Evolutionary conservation across 2,888 invertebrate species (phyloP).

Genomic region (Papilio protenor): DNA sequence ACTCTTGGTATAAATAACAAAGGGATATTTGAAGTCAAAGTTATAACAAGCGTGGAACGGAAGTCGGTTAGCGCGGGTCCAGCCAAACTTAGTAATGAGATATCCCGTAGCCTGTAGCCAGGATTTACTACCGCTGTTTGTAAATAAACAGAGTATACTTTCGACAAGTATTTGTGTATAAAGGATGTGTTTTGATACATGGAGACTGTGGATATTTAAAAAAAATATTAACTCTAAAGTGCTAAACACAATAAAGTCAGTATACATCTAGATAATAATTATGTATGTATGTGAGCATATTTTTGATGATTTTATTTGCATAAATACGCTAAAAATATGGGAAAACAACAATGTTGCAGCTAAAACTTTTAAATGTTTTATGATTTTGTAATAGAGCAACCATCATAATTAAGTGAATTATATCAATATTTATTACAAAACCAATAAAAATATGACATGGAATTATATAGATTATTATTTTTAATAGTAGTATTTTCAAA

Average conservation of each 20-base stretch:
- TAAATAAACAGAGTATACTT: constrained; percentile 57
- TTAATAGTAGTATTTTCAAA: constrained; percentile 12
- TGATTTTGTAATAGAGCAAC: too few species aligned
- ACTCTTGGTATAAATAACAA: constrained; percentile 25
- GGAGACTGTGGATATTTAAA: not conserved
- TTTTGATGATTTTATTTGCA: too few species aligned
- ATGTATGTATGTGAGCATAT: too few species aligned
- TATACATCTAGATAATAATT: too few species aligned
- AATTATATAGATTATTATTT: not conserved
- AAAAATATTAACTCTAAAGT: not conserved
- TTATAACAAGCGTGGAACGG: constrained; percentile 70
- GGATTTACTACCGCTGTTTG: constrained; percentile 66
- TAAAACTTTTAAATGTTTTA: too few species aligned
- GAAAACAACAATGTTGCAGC: too few species aligned
- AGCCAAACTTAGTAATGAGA: constrained; percentile 74
- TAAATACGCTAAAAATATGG: too few species aligned
- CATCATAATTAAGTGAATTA: too few species aligned
- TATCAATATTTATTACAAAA: too few species aligned
- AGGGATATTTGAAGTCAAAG: constrained; percentile 49
- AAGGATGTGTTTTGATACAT: constrained; percentile 18
- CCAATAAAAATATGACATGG: too few species aligned
- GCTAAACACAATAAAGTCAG: too few species aligned
- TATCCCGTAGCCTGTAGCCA: constrained; percentile 62
- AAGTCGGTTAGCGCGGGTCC: constrained; percentile 58
- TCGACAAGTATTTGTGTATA: constrained; percentile 35